A percentile compares a stretch with the other conserved stretches of the same genome.
Evolutionary conservation across 2,797 vertebrate species (phyloP).

Genomic region (Myiothlypis coronata): DNA sequence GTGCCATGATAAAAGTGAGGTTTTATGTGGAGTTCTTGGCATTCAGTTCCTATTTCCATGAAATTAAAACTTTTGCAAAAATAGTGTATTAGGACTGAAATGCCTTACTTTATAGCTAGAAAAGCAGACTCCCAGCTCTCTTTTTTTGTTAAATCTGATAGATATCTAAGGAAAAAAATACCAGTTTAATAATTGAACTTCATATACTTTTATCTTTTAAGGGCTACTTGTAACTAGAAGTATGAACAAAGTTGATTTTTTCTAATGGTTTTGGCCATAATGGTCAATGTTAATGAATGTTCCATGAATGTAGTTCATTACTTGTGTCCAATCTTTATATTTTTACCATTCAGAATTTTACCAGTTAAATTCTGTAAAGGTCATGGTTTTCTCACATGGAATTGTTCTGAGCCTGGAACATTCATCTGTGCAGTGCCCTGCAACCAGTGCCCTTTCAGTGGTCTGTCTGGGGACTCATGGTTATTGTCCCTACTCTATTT

Average conservation of each 20-base stretch:
- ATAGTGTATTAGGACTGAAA: neutral
- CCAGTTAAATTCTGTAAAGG: neutral
- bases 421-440: neutral
- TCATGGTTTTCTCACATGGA: neutral
- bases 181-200: neutral
- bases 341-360: neutral
- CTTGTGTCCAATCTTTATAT: neutral
- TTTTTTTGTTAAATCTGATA: neutral
- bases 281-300: neutral
- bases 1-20: neutral
- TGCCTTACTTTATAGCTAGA: neutral
- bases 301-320: neutral
- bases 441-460: neutral
- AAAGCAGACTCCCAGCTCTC: neutral
- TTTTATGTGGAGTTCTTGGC: neutral
- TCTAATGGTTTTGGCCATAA: neutral
- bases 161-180: rapidly evolving
- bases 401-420: neutral
- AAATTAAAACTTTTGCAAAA: neutral
- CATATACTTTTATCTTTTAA: neutral
- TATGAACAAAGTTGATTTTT: neutral
- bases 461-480: neutral
- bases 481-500: constrained; percentile 20
- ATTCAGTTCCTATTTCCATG: neutral
- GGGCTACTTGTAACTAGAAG: neutral